These are phyloP conservation scores for Hypotaenidia okinawae DNA, from an alignment of 2,797 vertebrate species.

Conservation along the genomic window DNA sequence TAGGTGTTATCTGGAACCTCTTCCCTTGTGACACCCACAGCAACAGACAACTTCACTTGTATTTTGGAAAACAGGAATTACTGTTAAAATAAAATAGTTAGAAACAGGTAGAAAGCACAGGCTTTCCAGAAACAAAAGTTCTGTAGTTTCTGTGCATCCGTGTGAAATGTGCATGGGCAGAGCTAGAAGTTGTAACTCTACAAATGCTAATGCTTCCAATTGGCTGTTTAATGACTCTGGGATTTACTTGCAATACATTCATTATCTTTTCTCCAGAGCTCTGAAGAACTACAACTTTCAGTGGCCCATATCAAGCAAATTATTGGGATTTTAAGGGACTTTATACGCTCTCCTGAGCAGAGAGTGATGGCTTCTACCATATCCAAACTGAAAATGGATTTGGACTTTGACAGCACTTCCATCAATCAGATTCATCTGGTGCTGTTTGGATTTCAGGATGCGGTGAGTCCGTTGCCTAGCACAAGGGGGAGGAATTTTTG, in stretches of 20 bases:
- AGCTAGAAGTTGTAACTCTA: background rate
- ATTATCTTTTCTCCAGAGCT: constrained; percentile 78
- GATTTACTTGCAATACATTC: background rate
- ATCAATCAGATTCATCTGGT: constrained; percentile 96
- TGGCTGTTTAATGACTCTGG: background rate
- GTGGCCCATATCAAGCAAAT: constrained; percentile 93
- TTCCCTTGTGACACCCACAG: background rate
- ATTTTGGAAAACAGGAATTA: background rate
- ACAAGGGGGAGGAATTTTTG: background rate
- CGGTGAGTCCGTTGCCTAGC: constrained; percentile 78
- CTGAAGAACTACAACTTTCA: constrained; percentile 89
- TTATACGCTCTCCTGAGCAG: constrained; percentile 91
- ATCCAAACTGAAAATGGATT: constrained; percentile 92
- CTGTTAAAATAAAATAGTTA: background rate
- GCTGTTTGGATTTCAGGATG: constrained; percentile 95
- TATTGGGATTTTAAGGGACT: constrained; percentile 93
- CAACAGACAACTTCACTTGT: background rate
- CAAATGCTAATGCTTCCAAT: background rate
- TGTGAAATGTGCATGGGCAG: background rate
- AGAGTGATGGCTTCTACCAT: constrained; percentile 94
- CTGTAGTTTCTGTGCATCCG: background rate
- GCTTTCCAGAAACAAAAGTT: background rate
- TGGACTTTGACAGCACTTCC: constrained; percentile 93
- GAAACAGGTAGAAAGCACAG: background rate
- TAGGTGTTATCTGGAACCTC: background rate